A percentile compares a stretch with the other conserved stretches of the same genome.
Evolutionary conservation across 2,888 invertebrate species (phyloP).

Genomic region (Thymelicus acteon): DNA sequence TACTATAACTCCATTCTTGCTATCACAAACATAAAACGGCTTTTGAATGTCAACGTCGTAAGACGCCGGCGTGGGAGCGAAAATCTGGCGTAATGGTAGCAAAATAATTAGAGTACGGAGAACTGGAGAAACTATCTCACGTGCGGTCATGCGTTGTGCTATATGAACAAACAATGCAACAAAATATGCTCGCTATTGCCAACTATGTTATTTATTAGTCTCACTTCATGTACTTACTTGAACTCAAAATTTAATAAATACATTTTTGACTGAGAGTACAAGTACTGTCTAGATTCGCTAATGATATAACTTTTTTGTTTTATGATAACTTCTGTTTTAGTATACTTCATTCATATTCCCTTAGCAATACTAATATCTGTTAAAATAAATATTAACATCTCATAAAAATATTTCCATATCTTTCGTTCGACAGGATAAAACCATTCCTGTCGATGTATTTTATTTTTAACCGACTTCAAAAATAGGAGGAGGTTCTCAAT

Average conservation of each 20-base stretch:
- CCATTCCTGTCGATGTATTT: too few species aligned
- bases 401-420: too few species aligned
- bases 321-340: too few species aligned
- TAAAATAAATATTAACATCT: too few species aligned
- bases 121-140: constrained; percentile 9
- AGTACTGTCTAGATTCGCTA: background rate
- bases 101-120: constrained; percentile 1
- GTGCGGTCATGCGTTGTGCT: constrained; percentile 2
- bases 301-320: background rate
- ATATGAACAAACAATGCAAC: background rate
- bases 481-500: too few species aligned
- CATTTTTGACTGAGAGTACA: background rate
- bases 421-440: too few species aligned
- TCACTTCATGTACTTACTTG: background rate
- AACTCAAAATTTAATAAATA: background rate
- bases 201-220: constrained; percentile 5
- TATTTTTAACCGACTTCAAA: too few species aligned
- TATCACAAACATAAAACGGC: too few species aligned
- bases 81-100: background rate
- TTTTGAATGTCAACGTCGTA: background rate
- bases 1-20: too few species aligned
- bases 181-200: background rate
- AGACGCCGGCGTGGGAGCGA: background rate
- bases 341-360: too few species aligned
- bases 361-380: too few species aligned